phyloP scores from a whole-genome alignment of 2,797 vertebrate species.

The Spinibarbus caldwelli region DNA sequence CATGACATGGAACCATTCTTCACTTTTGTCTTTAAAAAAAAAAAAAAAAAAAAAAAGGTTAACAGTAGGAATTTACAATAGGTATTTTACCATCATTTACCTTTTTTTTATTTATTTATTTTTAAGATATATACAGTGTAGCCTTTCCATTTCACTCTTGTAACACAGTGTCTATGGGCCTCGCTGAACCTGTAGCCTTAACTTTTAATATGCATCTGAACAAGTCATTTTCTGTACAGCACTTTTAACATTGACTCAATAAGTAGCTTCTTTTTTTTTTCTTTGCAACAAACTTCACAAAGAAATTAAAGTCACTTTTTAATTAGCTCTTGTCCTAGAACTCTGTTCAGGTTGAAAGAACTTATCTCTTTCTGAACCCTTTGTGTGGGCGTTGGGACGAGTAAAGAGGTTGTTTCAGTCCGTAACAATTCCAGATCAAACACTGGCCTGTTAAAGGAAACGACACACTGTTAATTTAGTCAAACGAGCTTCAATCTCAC shows the following conservation, averaged over 20 bases:
- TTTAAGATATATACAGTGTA: no score
- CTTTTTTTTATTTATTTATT: no score
- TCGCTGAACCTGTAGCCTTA: background rate
- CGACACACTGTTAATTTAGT: slow-evolving; percentile 39
- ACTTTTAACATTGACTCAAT: background rate
- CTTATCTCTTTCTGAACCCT: slow-evolving; percentile 29
- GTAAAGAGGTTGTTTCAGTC: slow-evolving; percentile 32
- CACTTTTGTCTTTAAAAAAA: background rate
- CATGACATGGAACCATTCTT: background rate
- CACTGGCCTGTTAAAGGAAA: slow-evolving; percentile 25
- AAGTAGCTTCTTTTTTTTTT: background rate
- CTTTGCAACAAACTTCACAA: background rate
- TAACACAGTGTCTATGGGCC: background rate
- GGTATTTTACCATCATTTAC: background rate
- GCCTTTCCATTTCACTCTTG: background rate
- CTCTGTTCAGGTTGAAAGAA: slow-evolving; percentile 16
- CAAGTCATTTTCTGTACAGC: background rate
- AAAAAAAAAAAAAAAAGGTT: no score
- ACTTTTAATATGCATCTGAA: background rate
- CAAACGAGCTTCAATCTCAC: slow-evolving; percentile 5
- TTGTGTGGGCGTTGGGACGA: slow-evolving; percentile 13
- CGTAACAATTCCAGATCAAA: slow-evolving; percentile 48
- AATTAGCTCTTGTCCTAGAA: slow-evolving; percentile 31
- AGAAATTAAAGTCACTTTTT: slow-evolving; percentile 26
- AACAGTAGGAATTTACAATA: no score